phyloP scores from a whole-genome alignment of 2,797 vertebrate genomes.

The Accipiter badius region DNA sequence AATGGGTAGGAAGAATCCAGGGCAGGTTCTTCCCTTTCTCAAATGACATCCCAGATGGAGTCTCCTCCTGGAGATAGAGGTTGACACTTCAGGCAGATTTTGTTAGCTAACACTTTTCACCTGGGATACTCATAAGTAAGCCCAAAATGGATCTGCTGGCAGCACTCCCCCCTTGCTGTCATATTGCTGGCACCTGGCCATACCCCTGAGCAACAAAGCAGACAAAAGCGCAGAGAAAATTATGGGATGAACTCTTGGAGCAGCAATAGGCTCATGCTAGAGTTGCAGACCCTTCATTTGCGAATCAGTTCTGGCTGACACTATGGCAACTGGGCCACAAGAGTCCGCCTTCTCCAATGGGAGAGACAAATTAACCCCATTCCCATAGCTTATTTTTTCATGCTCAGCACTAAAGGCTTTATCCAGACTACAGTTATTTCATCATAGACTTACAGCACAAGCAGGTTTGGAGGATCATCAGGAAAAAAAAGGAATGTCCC shows the following conservation, averaged over 20 bases:
- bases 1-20: not conserved
- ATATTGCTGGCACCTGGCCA: conserved; percentile 45
- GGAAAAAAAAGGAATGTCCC: not conserved
- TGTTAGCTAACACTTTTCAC: conserved; percentile 25
- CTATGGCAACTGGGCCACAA: not conserved
- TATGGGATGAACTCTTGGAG: conserved; percentile 12
- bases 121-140: conserved; percentile 45
- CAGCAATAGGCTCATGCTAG: not conserved
- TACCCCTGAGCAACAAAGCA: conserved; percentile 8
- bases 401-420: conserved; percentile 11
- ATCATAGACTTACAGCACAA: not conserved
- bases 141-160: conserved; percentile 59
- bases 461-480: conserved; percentile 6
- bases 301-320: conserved; percentile 24
- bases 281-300: conserved; percentile 35
- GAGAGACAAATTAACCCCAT: not conserved
- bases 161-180: conserved; percentile 6
- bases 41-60: not conserved
- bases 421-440: conserved; percentile 14
- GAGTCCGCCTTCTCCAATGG: not conserved
- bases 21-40: not conserved
- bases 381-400: not conserved
- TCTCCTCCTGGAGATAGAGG: not conserved
- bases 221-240: conserved; percentile 25
- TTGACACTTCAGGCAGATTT: not conserved